Conservation (phyloP, 2,113 vertebrate genomes). For the Tachycineta bicolor region DNA sequence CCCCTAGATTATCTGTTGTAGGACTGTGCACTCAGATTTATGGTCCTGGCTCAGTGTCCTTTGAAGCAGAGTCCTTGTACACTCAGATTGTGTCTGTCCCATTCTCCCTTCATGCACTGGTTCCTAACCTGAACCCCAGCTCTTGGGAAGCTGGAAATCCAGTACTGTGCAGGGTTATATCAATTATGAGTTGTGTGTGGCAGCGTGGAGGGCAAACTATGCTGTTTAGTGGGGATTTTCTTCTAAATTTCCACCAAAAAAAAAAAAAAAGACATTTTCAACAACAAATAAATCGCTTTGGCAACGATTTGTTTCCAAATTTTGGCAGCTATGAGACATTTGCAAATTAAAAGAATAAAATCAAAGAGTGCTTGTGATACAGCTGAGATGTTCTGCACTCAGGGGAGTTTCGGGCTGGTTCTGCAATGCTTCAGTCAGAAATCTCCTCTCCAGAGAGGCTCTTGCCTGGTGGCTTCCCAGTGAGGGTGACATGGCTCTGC, state of each 20-base stretch:
- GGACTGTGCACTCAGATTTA: not conserved
- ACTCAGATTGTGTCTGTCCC: not conserved
- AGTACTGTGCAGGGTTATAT: fast-evolving
- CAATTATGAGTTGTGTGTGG: not conserved
- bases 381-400: not conserved
- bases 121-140: not conserved
- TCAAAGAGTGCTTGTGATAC: not conserved
- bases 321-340: fast-evolving
- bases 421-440: not conserved
- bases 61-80: not conserved
- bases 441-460: not conserved
- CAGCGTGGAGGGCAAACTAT: fast-evolving
- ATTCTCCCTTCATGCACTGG: not conserved
- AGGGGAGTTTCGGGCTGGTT: not conserved
- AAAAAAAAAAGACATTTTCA: not conserved
- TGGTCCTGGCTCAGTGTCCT: not conserved
- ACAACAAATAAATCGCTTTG: not conserved
- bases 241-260: not conserved
- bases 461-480: not conserved
- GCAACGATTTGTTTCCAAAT: not conserved
- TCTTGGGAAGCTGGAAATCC: not conserved
- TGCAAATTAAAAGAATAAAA: not conserved
- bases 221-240: not conserved
- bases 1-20: not conserved
- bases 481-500: not conserved